Evolutionary conservation across 2,113 vertebrate species (phyloP).

Genomic region (Melozone crissalis): DNA sequence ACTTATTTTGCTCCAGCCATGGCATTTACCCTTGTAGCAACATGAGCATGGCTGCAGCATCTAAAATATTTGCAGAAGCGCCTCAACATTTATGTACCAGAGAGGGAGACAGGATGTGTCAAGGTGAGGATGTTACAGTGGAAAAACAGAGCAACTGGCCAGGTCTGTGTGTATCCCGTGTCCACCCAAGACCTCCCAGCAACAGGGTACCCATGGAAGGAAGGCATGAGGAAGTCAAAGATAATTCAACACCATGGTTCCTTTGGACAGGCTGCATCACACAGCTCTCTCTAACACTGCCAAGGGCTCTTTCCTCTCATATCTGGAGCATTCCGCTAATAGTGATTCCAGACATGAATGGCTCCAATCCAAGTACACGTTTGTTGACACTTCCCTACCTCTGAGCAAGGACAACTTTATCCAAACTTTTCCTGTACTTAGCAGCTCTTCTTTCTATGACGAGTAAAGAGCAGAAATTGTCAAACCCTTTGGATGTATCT

Average conservation of each 20-base stretch:
- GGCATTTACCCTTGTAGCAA: background rate
- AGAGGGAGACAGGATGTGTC: background rate
- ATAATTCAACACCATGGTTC: rapidly evolving
- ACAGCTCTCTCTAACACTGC: background rate
- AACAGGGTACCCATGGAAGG: rapidly evolving
- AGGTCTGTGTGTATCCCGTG: background rate
- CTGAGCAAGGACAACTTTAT: background rate
- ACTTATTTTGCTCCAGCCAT: background rate
- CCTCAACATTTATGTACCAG: background rate
- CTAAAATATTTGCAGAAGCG: background rate
- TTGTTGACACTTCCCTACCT: background rate
- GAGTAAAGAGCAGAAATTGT: background rate
- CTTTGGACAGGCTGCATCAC: background rate
- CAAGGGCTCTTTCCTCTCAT: background rate
- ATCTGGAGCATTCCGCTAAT: background rate
- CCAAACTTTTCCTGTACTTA: background rate
- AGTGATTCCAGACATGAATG: background rate
- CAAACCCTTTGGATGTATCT: background rate
- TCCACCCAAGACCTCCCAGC: background rate
- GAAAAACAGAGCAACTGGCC: background rate
- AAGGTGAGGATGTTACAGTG: background rate
- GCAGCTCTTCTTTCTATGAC: background rate
- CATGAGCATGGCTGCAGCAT: background rate
- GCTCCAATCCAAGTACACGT: background rate
- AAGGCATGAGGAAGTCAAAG: background rate